These are phyloP conservation scores for Acromyrmex charruanus DNA, from an alignment of 1,140 invertebrate species.

Conservation along the genomic window DNA sequence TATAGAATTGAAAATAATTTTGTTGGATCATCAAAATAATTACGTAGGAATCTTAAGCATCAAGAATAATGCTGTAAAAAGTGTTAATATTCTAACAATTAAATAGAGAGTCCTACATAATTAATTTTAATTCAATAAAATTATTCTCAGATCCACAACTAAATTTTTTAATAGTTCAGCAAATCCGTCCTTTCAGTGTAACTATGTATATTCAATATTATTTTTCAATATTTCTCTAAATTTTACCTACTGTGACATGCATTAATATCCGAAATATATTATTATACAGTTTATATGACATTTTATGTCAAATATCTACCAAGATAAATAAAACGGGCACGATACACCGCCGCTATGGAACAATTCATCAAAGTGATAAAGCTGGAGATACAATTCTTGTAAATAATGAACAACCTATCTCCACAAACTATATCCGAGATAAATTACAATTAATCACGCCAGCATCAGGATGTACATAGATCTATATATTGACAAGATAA, in stretches of 20 bases:
- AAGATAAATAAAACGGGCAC: not conserved
- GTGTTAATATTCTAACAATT: too few relatives aligned
- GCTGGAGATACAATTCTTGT: slow-evolving; percentile 4
- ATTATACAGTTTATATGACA: not conserved
- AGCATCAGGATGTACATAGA: not conserved
- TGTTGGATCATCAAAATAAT: too few relatives aligned
- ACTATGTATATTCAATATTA: not conserved
- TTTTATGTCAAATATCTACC: not conserved
- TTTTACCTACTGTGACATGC: not conserved
- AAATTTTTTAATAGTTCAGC: not conserved
- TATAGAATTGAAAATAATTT: too few relatives aligned
- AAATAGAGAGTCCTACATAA: too few relatives aligned
- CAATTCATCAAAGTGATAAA: slow-evolving; percentile 22
- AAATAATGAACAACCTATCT: not conserved
- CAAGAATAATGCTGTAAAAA: too few relatives aligned
- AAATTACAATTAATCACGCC: slow-evolving; percentile 16
- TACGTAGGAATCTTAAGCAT: too few relatives aligned
- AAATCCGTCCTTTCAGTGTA: too few relatives aligned
- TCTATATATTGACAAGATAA: not conserved
- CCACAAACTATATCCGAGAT: not conserved
- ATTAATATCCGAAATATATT: not conserved
- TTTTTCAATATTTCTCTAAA: not conserved
- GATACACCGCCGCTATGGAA: not conserved
- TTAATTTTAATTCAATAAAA: too few relatives aligned
- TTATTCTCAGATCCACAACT: too few relatives aligned